Evolutionary conservation across 2,888 invertebrate genomes (phyloP).

Genomic region (Ormyrus thymus): DNA sequence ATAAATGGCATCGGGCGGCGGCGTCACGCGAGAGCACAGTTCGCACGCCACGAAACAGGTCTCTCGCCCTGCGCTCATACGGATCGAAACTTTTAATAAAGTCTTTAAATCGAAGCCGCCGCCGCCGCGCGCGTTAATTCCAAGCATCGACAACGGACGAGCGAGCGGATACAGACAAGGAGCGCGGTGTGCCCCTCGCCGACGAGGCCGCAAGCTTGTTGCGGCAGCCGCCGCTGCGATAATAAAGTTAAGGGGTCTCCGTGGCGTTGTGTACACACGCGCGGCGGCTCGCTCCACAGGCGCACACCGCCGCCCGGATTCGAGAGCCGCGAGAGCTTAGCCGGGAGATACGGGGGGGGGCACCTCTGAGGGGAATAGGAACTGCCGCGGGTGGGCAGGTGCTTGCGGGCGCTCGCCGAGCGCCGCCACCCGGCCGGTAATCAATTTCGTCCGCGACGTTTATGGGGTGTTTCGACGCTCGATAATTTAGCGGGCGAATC

Average conservation of each 20-base stretch:
- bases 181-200: background rate
- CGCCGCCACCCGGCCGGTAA: conserved; percentile 5
- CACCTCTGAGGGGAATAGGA: background rate
- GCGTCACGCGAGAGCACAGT: no score
- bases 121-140: background rate
- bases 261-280: background rate
- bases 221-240: conserved; percentile 32
- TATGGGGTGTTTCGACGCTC: conserved; percentile 41
- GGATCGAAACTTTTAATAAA: background rate
- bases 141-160: background rate
- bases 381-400: no score
- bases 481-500: conserved; percentile 24
- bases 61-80: background rate
- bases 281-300: background rate
- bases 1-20: no score
- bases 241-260: conserved; percentile 43
- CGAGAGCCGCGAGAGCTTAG: background rate
- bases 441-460: conserved; percentile 47
- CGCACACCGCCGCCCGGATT: background rate
- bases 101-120: background rate
- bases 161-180: background rate
- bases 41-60: no score
- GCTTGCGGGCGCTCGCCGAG: background rate
- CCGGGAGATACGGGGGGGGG: conserved; percentile 2
- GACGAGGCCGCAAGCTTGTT: conserved; percentile 29